Evolutionary conservation across 2,113 vertebrate species (phyloP).

Genomic region (Etheostoma cragini): DNA sequence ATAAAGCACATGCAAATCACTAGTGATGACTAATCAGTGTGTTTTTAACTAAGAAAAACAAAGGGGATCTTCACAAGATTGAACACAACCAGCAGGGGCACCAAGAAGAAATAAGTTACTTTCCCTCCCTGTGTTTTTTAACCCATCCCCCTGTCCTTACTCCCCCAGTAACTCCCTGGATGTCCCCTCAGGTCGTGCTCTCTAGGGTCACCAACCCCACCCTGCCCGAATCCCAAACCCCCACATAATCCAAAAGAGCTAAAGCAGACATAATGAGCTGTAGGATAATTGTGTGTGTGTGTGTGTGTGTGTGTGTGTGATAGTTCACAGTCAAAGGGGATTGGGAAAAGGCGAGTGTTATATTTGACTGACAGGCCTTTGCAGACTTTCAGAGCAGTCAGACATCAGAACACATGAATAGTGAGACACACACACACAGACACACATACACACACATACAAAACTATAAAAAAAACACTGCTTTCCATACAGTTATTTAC

Average conservation of each 20-base stretch:
- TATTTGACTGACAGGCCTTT: constrained; percentile 27
- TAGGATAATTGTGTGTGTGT: constrained; percentile 56
- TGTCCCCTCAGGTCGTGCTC: constrained; percentile 69
- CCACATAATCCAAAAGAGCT: constrained; percentile 57
- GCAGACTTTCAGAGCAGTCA: constrained; percentile 27
- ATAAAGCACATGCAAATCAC: constrained; percentile 21
- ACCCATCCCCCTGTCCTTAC: constrained; percentile 47
- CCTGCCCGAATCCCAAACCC: constrained; percentile 33
- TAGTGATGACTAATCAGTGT: constrained; percentile 36
- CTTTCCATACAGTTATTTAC: background rate
- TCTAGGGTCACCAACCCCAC: constrained; percentile 61
- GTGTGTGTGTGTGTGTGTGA: constrained; percentile 22
- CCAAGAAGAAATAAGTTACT: constrained; percentile 53
- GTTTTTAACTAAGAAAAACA: constrained; percentile 48
- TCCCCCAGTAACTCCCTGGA: constrained; percentile 26
- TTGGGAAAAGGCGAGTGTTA: constrained; percentile 15
- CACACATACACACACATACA: background rate
- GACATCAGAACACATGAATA: background rate
- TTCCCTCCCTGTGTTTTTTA: constrained; percentile 43
- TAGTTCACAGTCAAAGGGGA: constrained; percentile 5
- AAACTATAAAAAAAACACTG: background rate
- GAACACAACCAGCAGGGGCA: constrained; percentile 57
- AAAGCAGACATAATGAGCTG: constrained; percentile 73
- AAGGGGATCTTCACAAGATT: constrained; percentile 40
- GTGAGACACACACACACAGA: background rate